Evolutionary conservation across 2,888 invertebrate species (phyloP), one percentile per base, ranked within the genome.

Genomic region (Diplolepis rosae): DNA sequence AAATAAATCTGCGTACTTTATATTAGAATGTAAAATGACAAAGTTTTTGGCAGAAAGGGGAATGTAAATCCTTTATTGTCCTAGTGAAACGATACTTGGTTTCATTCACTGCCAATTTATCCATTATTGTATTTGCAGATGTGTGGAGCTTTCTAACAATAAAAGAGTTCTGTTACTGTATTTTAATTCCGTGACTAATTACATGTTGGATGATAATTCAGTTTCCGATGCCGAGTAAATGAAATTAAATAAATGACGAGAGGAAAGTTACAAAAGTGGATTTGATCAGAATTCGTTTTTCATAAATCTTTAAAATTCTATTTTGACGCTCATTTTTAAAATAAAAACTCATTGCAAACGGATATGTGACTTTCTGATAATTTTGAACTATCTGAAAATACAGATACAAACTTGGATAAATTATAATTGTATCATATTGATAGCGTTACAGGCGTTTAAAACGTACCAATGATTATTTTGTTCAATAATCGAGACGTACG

Each of bases 71-170:
- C 11, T 61, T 79, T 78, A 75, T 69, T 79, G 74, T 72, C 73
- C 79, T 77, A 77, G 80, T 77, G 80, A 76, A 72, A 71, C 65
- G 65, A 75, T 75, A 76, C 78, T 73, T 80, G 81, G 73, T 81
- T 81, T 81, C 75, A 80, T 79, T 83, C 83, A 85, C 85, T 86
- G 85, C 85, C 85, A 82, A 83, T 76, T 82, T 76, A 81, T 80
- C 75, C 74, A 82, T 81, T 79, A 73, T 82, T 83, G 76, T 79
- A 78, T 77, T 72, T 76, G 48, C 48, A 48, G 22, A 48, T 11
- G 11, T 68, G 71, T 51, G 75, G 66, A 71, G 73, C 73, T 80
- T 73, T 68, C 76, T 81, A 74, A 77, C 56, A 74, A 79, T 75
- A 73, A 73, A 79, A 65, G 67, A 74, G 76, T 77, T 72, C 70